Base-by-base conservation (phyloP, 2,113 vertebrate genomes). In the Lepisosteus osseus region DNA sequence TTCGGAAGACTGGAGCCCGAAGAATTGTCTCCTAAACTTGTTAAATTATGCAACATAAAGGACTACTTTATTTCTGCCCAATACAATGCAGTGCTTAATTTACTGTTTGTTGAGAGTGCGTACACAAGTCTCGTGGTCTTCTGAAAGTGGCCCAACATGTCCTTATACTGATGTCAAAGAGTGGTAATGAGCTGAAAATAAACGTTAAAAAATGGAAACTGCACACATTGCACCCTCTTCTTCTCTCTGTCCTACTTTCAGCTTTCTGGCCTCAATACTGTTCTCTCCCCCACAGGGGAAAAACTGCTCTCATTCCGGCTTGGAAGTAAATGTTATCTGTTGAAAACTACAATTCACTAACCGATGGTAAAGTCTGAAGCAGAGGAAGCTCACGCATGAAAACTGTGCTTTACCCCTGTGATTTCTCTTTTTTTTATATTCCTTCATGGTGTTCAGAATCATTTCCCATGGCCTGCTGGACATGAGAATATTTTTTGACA, bases 241-340 rank as follows among this genome's bases (percentile, higher is more conserved):
- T 4, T 51, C 9, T 54, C 40, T 54, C 70, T 72, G 70, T 55
- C 70, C 70, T 72, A 65, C 44, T 73, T 73, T 61, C 41, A 61
- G 56, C 71, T 69, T n/a, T 54, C 67, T 59, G 65, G 64, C 56
- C 44, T 54, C 17, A 45, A 67, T 57, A 59, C 13, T 11, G 15
- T 54, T 62, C 56, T 57, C 43, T 59, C 44, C 54, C 64, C 55
- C 7, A 56, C 44, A 45, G 71, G 66, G 71, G 13, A 40, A 45
- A 51, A 6, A 6, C 47, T 7, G 12, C 61, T 54, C 70, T 43
- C 55, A 41, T 51, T 65, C 12, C 17, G 6, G 15, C 47, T 51
- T 9, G 12, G 29, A 11, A n/a, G 57, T 59, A 59, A 59, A 59
- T 59, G 57, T 59, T 59, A 59, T 13, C 12, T 59, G 57, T 15